Evolutionary conservation across 2,888 invertebrate species (phyloP).

Genomic region (Stenchaetothrips biformis): DNA sequence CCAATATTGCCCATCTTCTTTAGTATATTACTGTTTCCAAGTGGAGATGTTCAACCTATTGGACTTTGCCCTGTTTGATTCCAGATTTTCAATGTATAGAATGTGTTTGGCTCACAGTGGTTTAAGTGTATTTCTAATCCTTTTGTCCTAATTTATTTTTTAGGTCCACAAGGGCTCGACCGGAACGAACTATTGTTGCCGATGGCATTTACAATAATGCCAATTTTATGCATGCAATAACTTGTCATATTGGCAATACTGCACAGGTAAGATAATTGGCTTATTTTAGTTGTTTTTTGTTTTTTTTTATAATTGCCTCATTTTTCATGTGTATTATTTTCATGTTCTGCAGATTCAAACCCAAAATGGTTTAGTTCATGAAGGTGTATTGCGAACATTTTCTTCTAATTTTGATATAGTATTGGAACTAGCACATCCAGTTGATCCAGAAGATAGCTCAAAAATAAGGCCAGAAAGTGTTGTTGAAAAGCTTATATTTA

Average conservation of each 20-base stretch:
- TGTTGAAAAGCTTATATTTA: conserved; percentile 77
- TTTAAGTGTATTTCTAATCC: conserved; percentile 3
- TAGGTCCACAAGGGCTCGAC: conserved; percentile 62
- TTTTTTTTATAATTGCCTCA: conserved; percentile 20
- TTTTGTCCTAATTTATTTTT: conserved; percentile 33
- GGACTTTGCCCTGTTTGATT: no score
- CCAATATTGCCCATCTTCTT: no score
- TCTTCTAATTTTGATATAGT: conserved; percentile 84
- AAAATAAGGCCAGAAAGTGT: conserved; percentile 63
- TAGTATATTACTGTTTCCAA: no score
- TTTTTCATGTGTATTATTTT: conserved; percentile 3
- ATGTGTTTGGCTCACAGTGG: conserved; percentile 22
- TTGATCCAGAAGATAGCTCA: conserved; percentile 58
- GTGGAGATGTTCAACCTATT: no score
- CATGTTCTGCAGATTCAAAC: conserved; percentile 58
- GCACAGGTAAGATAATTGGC: conserved; percentile 53
- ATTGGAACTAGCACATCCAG: conserved; percentile 79
- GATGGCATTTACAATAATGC: conserved; percentile 88
- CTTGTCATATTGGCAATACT: conserved; percentile 76
- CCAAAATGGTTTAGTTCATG: conserved; percentile 77
- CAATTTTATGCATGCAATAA: conserved; percentile 84
- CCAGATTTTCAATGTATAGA: no score
- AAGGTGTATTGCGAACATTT: conserved; percentile 86
- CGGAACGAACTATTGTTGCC: conserved; percentile 58
- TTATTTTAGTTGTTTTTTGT: conserved; percentile 26